These are phyloP conservation scores for Exocentrus adspersus DNA, from an alignment of 2,888 invertebrate species.

Conservation along the genomic window DNA sequence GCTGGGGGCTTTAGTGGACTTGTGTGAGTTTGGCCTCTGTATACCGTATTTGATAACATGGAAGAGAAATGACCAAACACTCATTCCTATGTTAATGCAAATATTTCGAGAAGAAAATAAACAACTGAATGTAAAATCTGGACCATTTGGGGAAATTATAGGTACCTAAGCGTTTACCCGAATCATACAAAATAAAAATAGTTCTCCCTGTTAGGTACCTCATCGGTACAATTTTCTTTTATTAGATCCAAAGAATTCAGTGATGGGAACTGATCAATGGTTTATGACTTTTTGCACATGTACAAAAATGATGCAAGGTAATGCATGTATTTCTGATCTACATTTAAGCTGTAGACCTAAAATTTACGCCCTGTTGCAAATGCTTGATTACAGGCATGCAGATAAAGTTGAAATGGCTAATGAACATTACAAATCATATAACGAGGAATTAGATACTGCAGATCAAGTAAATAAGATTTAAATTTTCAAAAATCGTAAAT, in stretches of 20 bases:
- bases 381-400: slow-evolving; percentile 56
- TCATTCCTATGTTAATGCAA: slow-evolving; percentile 59
- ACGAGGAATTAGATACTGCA: slow-evolving; percentile 51
- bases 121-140: slow-evolving; percentile 54
- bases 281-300: slow-evolving; percentile 51
- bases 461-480: slow-evolving; percentile 62
- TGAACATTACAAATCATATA: slow-evolving; percentile 59
- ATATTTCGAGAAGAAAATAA: slow-evolving; percentile 63
- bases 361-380: slow-evolving; percentile 62
- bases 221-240: background rate
- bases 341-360: slow-evolving; percentile 63
- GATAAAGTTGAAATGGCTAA: slow-evolving; percentile 56
- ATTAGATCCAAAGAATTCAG: slow-evolving; percentile 58
- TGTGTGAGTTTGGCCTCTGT: slow-evolving; percentile 57
- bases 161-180: too few relatives aligned
- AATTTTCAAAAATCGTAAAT: too few relatives aligned
- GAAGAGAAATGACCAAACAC: slow-evolving; percentile 56
- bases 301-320: slow-evolving; percentile 50
- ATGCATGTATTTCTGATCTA: slow-evolving; percentile 58
- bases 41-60: slow-evolving; percentile 64
- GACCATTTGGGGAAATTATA: slow-evolving; percentile 55
- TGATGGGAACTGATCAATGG: slow-evolving; percentile 62
- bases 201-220: too few relatives aligned
- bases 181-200: too few relatives aligned
- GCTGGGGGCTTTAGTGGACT: slow-evolving; percentile 61